phyloP scores from a whole-genome alignment of 1,140 invertebrate species.

The Brachionus rotundiformis region DNA sequence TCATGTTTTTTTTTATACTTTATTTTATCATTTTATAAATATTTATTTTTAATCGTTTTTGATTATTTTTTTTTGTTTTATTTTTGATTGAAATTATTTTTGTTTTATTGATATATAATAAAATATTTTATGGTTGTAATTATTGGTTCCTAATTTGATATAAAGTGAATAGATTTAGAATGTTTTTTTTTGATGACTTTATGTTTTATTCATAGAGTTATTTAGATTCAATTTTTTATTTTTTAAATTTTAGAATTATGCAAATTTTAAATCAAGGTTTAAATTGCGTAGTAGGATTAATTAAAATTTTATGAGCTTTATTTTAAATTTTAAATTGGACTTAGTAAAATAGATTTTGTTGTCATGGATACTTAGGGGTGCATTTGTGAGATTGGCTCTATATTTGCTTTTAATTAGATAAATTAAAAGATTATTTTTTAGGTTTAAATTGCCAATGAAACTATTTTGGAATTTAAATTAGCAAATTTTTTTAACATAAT shows the following conservation, averaged over 20 bases:
- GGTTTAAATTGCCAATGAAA: no score
- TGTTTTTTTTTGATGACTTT: not conserved
- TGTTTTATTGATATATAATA: conserved; percentile 14
- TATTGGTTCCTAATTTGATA: no score
- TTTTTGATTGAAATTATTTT: no score
- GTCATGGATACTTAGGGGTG: no score
- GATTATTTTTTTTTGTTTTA: not conserved
- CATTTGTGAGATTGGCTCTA: no score
- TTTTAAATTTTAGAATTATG: not conserved
- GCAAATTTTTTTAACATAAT: not conserved
- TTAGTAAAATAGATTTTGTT: not conserved
- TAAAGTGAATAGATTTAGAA: no score
- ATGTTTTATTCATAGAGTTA: not conserved
- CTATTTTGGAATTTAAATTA: not conserved
- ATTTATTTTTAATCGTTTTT: not conserved
- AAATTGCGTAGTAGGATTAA: not conserved
- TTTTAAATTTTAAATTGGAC: not conserved
- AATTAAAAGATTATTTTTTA: no score
- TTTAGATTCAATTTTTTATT: not conserved
- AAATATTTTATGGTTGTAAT: not conserved
- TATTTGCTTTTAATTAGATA: no score
- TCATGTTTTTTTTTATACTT: not conserved
- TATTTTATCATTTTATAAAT: not conserved
- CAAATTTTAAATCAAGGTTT: not conserved
- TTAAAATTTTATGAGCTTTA: not conserved